Conservation (phyloP, 2,113 vertebrate genomes). For the Sinocyclocheilus anshuiensis region DNA sequence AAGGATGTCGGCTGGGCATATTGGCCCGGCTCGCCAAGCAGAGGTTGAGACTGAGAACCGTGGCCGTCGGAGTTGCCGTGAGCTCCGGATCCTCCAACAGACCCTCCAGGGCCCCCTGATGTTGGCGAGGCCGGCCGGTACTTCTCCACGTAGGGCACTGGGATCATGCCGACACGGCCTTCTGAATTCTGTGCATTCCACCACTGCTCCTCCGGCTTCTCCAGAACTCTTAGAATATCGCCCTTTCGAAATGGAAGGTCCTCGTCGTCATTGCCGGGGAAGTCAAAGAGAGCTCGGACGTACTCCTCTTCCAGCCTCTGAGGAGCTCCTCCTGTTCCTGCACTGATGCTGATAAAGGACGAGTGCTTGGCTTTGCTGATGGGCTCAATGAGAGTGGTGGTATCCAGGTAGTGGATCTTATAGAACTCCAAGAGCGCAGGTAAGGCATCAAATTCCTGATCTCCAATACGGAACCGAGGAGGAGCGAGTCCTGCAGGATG, state of each 20-base stretch:
- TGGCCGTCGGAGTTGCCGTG: constrained; percentile 89
- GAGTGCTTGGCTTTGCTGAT: constrained; percentile 89
- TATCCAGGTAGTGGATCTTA: constrained; percentile 99
- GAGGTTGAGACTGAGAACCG: constrained; percentile 78
- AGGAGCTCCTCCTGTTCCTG: constrained; percentile 72
- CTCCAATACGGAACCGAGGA: constrained; percentile 92
- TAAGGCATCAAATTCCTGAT: constrained; percentile 98
- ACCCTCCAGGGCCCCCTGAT: constrained; percentile 58
- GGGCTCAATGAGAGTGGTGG: constrained; percentile 97
- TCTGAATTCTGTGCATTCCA: constrained; percentile 97
- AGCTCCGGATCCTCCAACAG: constrained; percentile 55
- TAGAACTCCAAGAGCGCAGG: constrained; percentile 97
- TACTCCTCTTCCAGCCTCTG: constrained; percentile 89
- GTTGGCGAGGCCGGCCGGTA: constrained; percentile 87
- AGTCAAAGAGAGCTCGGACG: constrained; percentile 96
- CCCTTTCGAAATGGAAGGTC: constrained; percentile 98
- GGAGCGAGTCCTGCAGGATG: constrained; percentile 77
- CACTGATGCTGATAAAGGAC: constrained; percentile 65
- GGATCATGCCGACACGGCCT: constrained; percentile 95
- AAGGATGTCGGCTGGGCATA: constrained; percentile 98
- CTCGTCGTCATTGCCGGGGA: constrained; percentile 97
- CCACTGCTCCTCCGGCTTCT: constrained; percentile 99
- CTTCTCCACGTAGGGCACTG: constrained; percentile 98
- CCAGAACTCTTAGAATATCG: constrained; percentile 90
- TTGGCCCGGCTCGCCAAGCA: constrained; percentile 93